Conservation (phyloP, 2,888 invertebrate genomes). For the Lochmaea crataegi region DNA sequence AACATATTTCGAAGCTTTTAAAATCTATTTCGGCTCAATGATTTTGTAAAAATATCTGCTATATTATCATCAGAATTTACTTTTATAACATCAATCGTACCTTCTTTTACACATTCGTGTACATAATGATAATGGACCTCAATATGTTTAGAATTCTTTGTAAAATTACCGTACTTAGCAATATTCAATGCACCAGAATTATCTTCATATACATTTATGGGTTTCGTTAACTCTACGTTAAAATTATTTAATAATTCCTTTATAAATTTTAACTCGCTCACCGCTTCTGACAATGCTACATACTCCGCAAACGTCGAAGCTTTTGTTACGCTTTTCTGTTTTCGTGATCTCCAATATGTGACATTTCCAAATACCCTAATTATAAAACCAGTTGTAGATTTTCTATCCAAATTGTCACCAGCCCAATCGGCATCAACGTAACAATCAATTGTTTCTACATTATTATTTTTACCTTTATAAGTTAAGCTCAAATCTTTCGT, state of each 20-base stretch:
- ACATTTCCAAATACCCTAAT: conserved; percentile 49
- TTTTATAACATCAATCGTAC: too few species aligned
- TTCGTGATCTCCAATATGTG: conserved; percentile 53
- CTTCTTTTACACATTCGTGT: too few species aligned
- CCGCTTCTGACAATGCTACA: conserved; percentile 48
- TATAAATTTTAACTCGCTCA: conserved; percentile 22
- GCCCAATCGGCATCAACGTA: conserved; percentile 41
- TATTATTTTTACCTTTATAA: too few species aligned
- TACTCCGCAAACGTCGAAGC: conserved; percentile 49
- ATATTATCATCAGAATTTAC: too few species aligned
- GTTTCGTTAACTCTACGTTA: conserved; percentile 24
- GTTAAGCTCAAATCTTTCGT: conserved; percentile 39
- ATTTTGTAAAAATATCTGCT: too few species aligned
- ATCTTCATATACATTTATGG: too few species aligned
- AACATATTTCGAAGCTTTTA: too few species aligned
- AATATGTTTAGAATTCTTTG: too few species aligned
- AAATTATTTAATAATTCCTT: conserved; percentile 23
- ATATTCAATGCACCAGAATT: too few species aligned
- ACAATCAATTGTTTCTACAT: background rate
- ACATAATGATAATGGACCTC: too few species aligned
- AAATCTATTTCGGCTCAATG: too few species aligned
- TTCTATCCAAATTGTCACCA: conserved; percentile 35
- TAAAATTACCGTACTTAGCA: too few species aligned
- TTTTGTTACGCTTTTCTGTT: conserved; percentile 10
- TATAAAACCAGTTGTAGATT: conserved; percentile 40